Evolutionary conservation across 2,797 vertebrate genomes (phyloP), one percentile per base, ranked within the genome.

Genomic region (Diplodus puntazzo): DNA sequence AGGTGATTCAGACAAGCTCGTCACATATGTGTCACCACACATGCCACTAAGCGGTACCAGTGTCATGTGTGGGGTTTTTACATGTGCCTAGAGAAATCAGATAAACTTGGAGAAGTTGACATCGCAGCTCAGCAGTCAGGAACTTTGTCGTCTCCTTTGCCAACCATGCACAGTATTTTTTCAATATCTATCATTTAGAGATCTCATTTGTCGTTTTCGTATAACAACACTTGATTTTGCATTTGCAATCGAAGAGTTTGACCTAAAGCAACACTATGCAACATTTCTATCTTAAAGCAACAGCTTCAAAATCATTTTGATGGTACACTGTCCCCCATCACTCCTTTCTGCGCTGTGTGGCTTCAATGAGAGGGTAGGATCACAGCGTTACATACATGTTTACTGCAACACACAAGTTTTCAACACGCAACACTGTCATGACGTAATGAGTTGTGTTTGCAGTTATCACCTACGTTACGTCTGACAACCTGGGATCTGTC

Each of bases 1-100:
- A 30, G 13, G 16, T 80, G 73, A 86, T 55, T 79, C 70, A 82
- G 25, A 55, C 4, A 10, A 18, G 52, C 54, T 49, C 0, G 39
- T 58, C 66, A 50, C 39, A 27, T 59, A 42, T 54, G 43, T 52
- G 53, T 67, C n/a, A 30, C 20, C 39, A 39, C 69, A 52, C 30
- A 23, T 20, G 14, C 64, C n/a, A 42, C 30, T 18, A 16, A 49
- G 48, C 4, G 2, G 18, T 23, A 52, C 12, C n/a, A 25, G 25
- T 55, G 20, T 48, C 60, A 70, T 54, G 46, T 62, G 21, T 39
- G 54, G n/a, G 46, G 23, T 71, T n/a, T 34, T 55, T 13, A 9
- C 0, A 0, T 48, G 23, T 68, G 5, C 12, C 21, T 17, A 11
- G 18, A 58, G 6, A 67, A 67, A 57, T 25, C 13, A 23, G 5